Evolutionary conservation across 2,888 invertebrate species (phyloP), one percentile per base, ranked within the genome.

Genomic region (Apoderus coryli): DNA sequence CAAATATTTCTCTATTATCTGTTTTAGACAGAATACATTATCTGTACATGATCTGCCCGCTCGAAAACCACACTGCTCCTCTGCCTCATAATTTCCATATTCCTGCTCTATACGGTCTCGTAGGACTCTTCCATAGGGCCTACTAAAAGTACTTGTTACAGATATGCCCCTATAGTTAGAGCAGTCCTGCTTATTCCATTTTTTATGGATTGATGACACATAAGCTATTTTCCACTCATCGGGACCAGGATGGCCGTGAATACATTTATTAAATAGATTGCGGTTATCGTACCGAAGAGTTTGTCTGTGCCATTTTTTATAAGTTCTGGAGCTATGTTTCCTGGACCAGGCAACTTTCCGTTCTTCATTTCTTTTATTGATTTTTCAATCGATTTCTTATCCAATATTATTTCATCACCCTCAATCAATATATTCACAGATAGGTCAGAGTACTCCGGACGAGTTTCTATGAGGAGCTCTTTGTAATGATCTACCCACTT

Each of bases 51-150:
- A 32, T 33, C 25, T 28, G 15, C 35, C 25, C 2, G 26, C 25
- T 12, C 32, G 19, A 22, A 34, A 27, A 16, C 35, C 32, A 25
- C 23, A 23, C 26, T 36, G 36, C 22, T 36, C 31, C 30, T 36
- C 33, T 25, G 26, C 27, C 10, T 36, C 27, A n/a, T 30, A 14
- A n/a, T 14, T 13, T 31, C 19, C 23, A 23, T 16, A 19, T 16
- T 33, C 30, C 19, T 24, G n/a, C 29, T 34, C 33, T 13, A 36
- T 34, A 16, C 10, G 28, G 11, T 36, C 23, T 29, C 23, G 29
- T 6, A 33, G 7, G 10, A 33, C 25, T 24, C 24, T 33, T 14
- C 30, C 30, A 15, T 30, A 30, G 5, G 25, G 24, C n/a, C 14
- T 24, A n/a, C 23, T 24, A 5, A 13, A 10, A 6, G 25, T 25